Percentiles rank a stretch among this genome's conserved stretches.
Conservation (phyloP, 2,888 invertebrate species). For the Pseudanteris insignis region DNA sequence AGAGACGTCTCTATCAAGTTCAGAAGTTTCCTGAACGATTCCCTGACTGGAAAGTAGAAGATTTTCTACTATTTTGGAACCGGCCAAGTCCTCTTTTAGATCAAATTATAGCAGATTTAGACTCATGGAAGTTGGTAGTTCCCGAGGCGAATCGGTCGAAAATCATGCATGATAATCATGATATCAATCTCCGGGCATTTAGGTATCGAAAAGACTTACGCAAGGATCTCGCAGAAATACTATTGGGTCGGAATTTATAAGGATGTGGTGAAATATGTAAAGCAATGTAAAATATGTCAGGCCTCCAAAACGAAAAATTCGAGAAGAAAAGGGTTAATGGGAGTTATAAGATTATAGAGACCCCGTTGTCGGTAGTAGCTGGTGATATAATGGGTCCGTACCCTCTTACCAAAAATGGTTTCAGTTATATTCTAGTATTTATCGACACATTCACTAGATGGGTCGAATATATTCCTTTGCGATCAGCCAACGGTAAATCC, state of each 20-base stretch:
- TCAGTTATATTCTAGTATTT: background rate
- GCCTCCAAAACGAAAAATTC: no score
- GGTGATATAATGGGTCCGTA: slow-evolving; percentile 2
- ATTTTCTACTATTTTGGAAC: background rate
- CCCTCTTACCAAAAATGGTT: background rate
- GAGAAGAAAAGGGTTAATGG: background rate
- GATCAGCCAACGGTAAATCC: background rate
- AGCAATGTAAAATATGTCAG: background rate
- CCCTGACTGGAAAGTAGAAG: background rate
- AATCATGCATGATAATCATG: background rate
- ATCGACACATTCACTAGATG: background rate
- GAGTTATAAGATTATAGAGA: background rate
- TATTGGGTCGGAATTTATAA: background rate
- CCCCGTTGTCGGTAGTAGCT: background rate
- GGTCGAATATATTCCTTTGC: slow-evolving; percentile 1
- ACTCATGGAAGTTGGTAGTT: background rate
- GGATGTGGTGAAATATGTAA: background rate
- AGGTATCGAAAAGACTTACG: slow-evolving; percentile 4
- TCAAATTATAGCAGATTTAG: background rate
- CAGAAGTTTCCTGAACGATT: background rate
- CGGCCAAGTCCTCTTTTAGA: background rate
- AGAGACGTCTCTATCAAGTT: background rate
- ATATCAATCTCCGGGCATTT: background rate
- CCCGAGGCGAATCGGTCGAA: background rate
- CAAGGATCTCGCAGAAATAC: background rate